Evolutionary conservation across 1,140 invertebrate species (phyloP).

Genomic region (Caenorhabditis inopinata): DNA sequence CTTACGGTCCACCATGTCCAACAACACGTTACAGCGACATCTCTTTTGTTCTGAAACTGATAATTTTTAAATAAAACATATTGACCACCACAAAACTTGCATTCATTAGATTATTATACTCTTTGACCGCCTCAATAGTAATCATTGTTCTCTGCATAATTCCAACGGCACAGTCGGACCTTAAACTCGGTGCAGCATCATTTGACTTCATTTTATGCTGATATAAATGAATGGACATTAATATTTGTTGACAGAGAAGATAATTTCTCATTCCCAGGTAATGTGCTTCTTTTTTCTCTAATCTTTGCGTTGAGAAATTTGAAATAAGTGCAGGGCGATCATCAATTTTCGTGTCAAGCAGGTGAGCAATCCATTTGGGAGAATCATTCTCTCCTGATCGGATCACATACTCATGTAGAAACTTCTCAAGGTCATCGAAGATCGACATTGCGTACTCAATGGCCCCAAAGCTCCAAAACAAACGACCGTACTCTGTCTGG

Average conservation of each 20-base stretch:
- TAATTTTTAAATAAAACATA: no score
- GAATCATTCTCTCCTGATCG: neutral
- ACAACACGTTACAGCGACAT: conserved; percentile 14
- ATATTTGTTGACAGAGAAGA: neutral
- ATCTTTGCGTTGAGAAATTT: neutral
- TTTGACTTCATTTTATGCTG: neutral
- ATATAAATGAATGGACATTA: conserved; percentile 26
- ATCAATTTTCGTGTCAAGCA: neutral
- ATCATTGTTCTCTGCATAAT: conserved; percentile 23
- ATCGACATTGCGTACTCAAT: conserved; percentile 37
- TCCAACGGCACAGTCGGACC: conserved; percentile 1
- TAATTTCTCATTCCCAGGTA: conserved; percentile 17
- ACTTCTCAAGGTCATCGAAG: conserved; percentile 37
- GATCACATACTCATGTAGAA: neutral
- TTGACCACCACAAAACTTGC: no score
- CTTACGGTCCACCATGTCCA: conserved; percentile 32
- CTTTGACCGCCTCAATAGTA: neutral
- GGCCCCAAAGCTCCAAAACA: conserved; percentile 39
- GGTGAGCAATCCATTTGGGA: neutral
- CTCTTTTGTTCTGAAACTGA: neutral
- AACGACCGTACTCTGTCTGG: conserved; percentile 33
- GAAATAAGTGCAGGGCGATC: neutral
- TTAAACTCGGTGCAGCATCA: neutral
- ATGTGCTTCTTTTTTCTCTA: neutral
- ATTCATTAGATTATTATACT: conserved; percentile 14